Percentiles rank a stretch among this genome's conserved stretches.
These are phyloP conservation scores for Andrena camellia DNA, from an alignment of 2,888 invertebrate species.

Conservation along the genomic window DNA sequence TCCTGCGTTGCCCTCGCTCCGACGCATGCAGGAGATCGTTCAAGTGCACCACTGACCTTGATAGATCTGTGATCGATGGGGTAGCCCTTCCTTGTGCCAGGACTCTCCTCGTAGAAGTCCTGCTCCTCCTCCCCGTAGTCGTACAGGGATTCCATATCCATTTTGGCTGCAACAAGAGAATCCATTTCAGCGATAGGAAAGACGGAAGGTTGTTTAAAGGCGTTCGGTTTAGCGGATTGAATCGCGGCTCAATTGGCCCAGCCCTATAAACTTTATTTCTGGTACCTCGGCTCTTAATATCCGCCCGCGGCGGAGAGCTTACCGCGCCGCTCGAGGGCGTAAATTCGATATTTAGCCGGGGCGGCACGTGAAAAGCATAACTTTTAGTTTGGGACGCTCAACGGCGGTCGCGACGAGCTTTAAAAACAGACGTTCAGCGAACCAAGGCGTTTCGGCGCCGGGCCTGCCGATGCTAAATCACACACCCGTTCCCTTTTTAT, in stretches of 20 bases:
- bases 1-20: neutral
- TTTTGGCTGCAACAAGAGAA: conserved; percentile 76
- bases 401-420: conserved; percentile 42
- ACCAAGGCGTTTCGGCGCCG: conserved; percentile 32
- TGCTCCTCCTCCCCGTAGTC: conserved; percentile 91
- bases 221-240: neutral
- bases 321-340: conserved; percentile 10
- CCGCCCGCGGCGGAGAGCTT: neutral
- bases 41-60: conserved; percentile 76
- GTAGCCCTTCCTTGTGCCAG: conserved; percentile 83
- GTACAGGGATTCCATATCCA: conserved; percentile 86
- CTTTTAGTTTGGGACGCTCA: conserved; percentile 47
- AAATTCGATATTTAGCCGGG: conserved; percentile 45
- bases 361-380: conserved; percentile 60
- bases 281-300: conserved; percentile 11
- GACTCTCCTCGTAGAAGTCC: conserved; percentile 89
- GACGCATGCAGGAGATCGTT: neutral
- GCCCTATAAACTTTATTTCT: neutral
- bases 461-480: conserved; percentile 56
- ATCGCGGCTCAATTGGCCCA: neutral
- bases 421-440: conserved; percentile 59
- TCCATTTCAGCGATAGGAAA: neutral
- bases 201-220: no score
- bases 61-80: conserved; percentile 83
- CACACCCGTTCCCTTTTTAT: conserved; percentile 51